phyloP scores from a whole-genome alignment of 2,797 vertebrate genomes.

The Darevskia mixta region DNA sequence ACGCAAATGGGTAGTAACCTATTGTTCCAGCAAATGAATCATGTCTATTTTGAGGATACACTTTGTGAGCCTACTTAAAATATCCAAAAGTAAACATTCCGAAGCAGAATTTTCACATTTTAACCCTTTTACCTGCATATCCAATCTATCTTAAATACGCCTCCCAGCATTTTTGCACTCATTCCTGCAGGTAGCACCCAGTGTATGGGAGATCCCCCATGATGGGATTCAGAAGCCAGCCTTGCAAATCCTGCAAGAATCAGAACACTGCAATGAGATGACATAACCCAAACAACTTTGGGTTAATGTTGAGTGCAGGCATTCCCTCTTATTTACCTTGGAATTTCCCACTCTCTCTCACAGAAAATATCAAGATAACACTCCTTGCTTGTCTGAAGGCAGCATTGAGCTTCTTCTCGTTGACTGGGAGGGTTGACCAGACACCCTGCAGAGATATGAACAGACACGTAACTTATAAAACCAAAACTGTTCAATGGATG shows the following conservation, averaged over 20 bases:
- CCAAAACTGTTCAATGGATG: background rate
- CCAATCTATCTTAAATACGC: slow-evolving; percentile 99
- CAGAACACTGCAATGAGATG: slow-evolving; percentile 44
- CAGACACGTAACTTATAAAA: background rate
- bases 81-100: background rate
- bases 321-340: slow-evolving; percentile 84
- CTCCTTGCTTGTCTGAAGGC: slow-evolving; percentile 93
- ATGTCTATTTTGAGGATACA: background rate
- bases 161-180: slow-evolving; percentile 99
- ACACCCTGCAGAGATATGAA: slow-evolving; percentile 85
- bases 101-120: background rate
- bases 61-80: background rate
- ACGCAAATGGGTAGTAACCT: background rate
- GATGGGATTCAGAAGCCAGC: slow-evolving; percentile 94
- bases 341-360: slow-evolving; percentile 97
- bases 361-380: slow-evolving; percentile 97
- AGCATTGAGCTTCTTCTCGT: slow-evolving; percentile 96
- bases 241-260: slow-evolving; percentile 90
- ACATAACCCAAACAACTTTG: slow-evolving; percentile 6
- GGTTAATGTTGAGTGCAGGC: background rate
- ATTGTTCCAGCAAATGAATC: background rate
- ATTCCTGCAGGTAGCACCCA: slow-evolving; percentile 98
- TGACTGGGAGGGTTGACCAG: slow-evolving; percentile 97
- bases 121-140: slow-evolving; percentile 90
- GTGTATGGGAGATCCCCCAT: slow-evolving; percentile 97